Base-by-base conservation (phyloP, 2,113 vertebrate genomes). In the Myotis yumanensis region DNA sequence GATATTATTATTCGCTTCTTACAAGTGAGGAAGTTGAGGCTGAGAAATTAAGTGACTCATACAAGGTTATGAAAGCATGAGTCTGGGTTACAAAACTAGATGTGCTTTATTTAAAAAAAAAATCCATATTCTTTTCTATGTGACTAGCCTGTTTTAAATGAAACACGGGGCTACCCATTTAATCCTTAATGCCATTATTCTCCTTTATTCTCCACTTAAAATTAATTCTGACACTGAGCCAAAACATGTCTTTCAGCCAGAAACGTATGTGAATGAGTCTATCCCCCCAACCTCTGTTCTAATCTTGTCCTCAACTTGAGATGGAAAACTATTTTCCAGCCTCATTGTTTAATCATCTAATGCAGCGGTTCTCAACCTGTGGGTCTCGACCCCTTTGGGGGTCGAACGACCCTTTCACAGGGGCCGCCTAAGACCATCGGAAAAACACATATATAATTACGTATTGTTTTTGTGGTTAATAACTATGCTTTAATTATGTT, bases 181-280 rank as follows among this genome's bases (percentile, higher is more conserved):
- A 64, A 68, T 88, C 64, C 30, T 86, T 18, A 12, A 40, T 69
- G 35, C 23, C 7, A 52, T 81, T 40, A 11, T 87, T 87, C 28
- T 80, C 32, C 77, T 83, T 77, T 82, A 43, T 77, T 81, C 52
- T 86, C 20, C 57, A n/a, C 18, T 84, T 68, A 69, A 94, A 91
- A 18, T 93, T 91, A 89, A 77, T 93, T 86, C 43, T 77, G 79
- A 64, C 57, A 85, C 62, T 72, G 43, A 75, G 46, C 20, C 46
- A 43, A 66, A n/a, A 68, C 20, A 48, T 12, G 22, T 35, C 48
- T 93, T 92, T 62, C 35, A 72, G 43, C 40, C 28, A 20, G 59
- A 89, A 85, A 88, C 72, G 68, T 11, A 20, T 15, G 23, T 43
- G 64, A 79, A 57, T 68, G 0, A 72, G 52, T 71, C 62, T 90